A percentile compares a stretch with the other conserved stretches of the same genome.
These are phyloP conservation scores for Cataglyphis hispanica DNA, from an alignment of 1,140 invertebrate genomes.

Conservation along the genomic window DNA sequence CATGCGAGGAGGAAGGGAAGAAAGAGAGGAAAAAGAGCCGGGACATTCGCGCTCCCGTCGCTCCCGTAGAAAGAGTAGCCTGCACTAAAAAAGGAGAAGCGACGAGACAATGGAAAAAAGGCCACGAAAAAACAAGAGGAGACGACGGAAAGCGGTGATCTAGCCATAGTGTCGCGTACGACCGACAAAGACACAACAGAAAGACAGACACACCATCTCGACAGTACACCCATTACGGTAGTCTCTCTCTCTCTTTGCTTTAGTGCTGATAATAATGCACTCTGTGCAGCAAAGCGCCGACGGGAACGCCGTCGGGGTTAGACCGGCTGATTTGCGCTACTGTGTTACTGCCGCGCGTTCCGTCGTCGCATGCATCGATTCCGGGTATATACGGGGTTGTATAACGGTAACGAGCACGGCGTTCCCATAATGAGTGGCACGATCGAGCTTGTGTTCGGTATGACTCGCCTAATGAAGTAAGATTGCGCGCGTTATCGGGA, in stretches of 20 bases:
- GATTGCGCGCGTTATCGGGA: slow-evolving; percentile 34
- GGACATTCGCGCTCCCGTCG: slow-evolving; percentile 25
- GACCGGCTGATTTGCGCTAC: slow-evolving; percentile 67
- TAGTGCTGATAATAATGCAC: slow-evolving; percentile 69
- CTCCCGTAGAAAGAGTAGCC: slow-evolving; percentile 39
- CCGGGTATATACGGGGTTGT: slow-evolving; percentile 16
- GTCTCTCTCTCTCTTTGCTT: slow-evolving; percentile 26
- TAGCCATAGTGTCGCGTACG: background rate
- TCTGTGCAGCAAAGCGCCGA: slow-evolving; percentile 54
- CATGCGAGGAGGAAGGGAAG: background rate
- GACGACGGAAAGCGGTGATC: slow-evolving; percentile 33
- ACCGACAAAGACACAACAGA: slow-evolving; percentile 40
- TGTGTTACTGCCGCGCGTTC: slow-evolving; percentile 44
- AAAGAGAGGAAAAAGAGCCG: slow-evolving; percentile 24
- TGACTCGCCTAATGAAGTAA: slow-evolving; percentile 59
- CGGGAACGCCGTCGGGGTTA: slow-evolving; percentile 52
- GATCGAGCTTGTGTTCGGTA: slow-evolving; percentile 58
- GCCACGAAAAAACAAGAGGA: slow-evolving; percentile 40
- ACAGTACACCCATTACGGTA: slow-evolving; percentile 59
- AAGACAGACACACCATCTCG: slow-evolving; percentile 49
- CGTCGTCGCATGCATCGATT: slow-evolving; percentile 67
- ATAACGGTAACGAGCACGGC: slow-evolving; percentile 55
- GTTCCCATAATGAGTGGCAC: slow-evolving; percentile 58
- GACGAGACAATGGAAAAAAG: slow-evolving; percentile 54
- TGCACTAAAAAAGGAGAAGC: slow-evolving; percentile 41